Evolutionary conservation across 1,140 invertebrate genomes (phyloP).

Genomic region (Epicauta chinensis): DNA sequence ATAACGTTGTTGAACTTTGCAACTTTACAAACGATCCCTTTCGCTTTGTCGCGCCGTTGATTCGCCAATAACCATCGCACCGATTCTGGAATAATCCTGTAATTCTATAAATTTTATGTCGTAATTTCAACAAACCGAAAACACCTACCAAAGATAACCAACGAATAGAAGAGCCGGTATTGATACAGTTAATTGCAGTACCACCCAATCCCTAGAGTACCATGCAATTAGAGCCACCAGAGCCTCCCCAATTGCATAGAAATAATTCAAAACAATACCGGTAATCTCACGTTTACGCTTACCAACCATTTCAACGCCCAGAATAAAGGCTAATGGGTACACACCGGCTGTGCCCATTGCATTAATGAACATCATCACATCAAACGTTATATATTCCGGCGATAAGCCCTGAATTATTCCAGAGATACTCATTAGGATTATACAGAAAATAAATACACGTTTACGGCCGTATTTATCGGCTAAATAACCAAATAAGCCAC

Average conservation of each 20-base stretch:
- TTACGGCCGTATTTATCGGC: conserved; percentile 58
- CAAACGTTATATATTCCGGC: conserved; percentile 49
- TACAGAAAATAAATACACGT: conserved; percentile 49
- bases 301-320: conserved; percentile 62
- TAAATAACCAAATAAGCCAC: conserved; percentile 50
- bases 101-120: conserved; percentile 7
- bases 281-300: conserved; percentile 55
- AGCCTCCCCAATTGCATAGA: conserved; percentile 61
- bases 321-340: conserved; percentile 56
- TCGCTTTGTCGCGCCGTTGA: conserved; percentile 46
- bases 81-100: conserved; percentile 56
- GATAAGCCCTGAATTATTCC: conserved; percentile 50
- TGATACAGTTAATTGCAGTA: conserved; percentile 53
- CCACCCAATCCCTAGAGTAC: conserved; percentile 53
- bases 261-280: conserved; percentile 56
- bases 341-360: conserved; percentile 54
- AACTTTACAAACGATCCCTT: conserved; percentile 48
- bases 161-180: conserved; percentile 50
- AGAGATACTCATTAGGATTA: conserved; percentile 50
- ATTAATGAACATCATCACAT: conserved; percentile 51
- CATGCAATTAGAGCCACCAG: conserved; percentile 53
- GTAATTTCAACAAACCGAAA: background rate
- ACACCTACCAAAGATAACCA: conserved; percentile 49
- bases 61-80: conserved; percentile 56
- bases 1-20: conserved; percentile 49